Percentiles rank a stretch among this genome's conserved stretches.
Evolutionary conservation across 2,113 vertebrate species (phyloP).

Genomic region (Coturnix japonica): DNA sequence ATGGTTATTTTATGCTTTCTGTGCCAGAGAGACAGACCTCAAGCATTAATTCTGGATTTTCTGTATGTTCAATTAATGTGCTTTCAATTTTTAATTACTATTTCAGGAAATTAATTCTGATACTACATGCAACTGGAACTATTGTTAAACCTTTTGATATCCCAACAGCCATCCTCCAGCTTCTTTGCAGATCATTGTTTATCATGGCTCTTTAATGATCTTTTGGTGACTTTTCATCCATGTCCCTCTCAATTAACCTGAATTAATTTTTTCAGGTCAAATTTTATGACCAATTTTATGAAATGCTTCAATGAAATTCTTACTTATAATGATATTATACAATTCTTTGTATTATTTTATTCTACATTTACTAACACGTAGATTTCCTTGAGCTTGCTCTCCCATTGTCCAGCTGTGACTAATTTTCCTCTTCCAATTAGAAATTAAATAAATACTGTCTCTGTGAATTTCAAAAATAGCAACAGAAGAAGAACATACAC

Average conservation of each 20-base stretch:
- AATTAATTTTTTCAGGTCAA: not conserved
- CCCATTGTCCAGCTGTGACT: not conserved
- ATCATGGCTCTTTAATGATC: not conserved
- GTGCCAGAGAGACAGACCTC: not conserved
- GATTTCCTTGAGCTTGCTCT: not conserved
- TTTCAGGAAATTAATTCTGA: not conserved
- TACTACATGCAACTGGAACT: not conserved
- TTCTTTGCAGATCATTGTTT: not conserved
- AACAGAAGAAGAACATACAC: not conserved
- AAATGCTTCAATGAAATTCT: conserved; percentile 27
- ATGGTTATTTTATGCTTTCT: not conserved
- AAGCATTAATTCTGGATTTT: not conserved
- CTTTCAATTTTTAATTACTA: not conserved
- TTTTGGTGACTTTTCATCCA: not conserved
- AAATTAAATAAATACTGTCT: not conserved
- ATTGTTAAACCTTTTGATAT: not conserved
- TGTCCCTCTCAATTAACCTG: not conserved
- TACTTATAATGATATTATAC: not conserved
- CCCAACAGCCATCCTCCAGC: not conserved
- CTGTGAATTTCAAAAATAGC: not conserved
- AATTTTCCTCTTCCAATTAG: not conserved
- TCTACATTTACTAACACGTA: not conserved
- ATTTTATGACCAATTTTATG: not conserved
- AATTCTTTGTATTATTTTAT: not conserved
- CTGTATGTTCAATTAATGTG: not conserved